Evolutionary conservation across 2,888 invertebrate species (phyloP).

Genomic region (Rhopalosiphum nymphaeae): DNA sequence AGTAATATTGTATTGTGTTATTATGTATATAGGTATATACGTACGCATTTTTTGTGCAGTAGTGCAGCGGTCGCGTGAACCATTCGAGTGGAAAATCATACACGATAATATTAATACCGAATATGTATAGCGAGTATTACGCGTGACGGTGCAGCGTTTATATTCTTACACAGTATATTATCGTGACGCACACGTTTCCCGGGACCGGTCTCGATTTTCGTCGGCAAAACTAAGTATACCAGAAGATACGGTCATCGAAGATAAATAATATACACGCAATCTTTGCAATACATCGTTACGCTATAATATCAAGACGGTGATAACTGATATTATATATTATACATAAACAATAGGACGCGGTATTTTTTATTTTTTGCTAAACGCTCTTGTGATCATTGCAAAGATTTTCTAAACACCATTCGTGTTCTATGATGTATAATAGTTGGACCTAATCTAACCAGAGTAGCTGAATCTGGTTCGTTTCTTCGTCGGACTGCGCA

Average conservation of each 20-base stretch:
- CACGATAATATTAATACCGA: conserved; percentile 22
- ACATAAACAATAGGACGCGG: background rate
- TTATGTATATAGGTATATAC: background rate
- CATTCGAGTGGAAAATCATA: conserved; percentile 53
- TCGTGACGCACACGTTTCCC: conserved; percentile 26
- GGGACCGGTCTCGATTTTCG: conserved; percentile 36
- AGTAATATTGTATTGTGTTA: too few species aligned
- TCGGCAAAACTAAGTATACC: background rate
- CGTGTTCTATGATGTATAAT: too few species aligned
- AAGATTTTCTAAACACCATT: background rate
- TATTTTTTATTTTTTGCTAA: background rate
- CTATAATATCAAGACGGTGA: background rate
- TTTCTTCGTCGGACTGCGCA: background rate
- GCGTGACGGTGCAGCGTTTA: background rate
- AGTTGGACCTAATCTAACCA: too few species aligned
- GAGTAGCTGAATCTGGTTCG: background rate
- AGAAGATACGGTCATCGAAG: background rate
- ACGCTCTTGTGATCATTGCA: background rate
- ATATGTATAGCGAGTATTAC: background rate
- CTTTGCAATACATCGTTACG: background rate
- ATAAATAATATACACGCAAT: background rate
- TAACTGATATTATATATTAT: background rate
- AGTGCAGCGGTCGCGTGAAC: background rate
- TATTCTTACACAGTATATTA: background rate
- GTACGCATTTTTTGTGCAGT: background rate